Conservation (phyloP, 2,797 vertebrate genomes). For the Podargus strigoides region DNA sequence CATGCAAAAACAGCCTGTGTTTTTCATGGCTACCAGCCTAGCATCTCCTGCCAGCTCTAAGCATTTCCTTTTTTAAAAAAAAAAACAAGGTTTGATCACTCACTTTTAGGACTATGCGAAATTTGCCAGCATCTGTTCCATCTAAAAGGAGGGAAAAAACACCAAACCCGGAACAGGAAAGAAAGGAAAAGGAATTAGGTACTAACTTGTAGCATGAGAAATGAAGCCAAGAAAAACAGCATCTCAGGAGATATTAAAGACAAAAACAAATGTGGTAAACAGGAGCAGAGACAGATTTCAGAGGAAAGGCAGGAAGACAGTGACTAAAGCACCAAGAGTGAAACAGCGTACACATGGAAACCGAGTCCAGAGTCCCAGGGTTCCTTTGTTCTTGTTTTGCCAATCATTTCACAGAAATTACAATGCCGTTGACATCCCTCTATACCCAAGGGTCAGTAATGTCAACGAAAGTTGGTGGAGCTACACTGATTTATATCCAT, state of each 20-base stretch:
- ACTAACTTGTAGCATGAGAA: background rate
- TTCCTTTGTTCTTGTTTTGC: slow-evolving; percentile 41
- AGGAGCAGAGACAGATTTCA: slow-evolving; percentile 40
- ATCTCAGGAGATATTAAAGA: slow-evolving; percentile 1
- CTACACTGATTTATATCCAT: background rate
- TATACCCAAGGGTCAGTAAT: slow-evolving; percentile 13
- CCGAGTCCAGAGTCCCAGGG: background rate
- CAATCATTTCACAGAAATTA: slow-evolving; percentile 25
- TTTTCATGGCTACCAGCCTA: background rate
- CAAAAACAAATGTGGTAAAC: slow-evolving; percentile 7
- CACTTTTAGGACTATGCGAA: background rate
- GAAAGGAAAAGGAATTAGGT: slow-evolving; percentile 15
- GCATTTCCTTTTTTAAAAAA: background rate
- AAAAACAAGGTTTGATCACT: background rate
- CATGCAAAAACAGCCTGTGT: background rate
- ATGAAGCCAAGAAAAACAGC: slow-evolving; percentile 10
- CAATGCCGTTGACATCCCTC: background rate
- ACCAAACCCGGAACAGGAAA: background rate
- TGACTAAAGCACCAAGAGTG: slow-evolving; percentile 28
- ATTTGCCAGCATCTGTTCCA: slow-evolving; percentile 26
- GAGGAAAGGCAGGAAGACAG: slow-evolving; percentile 35
- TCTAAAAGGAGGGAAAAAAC: background rate
- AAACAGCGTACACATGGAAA: background rate
- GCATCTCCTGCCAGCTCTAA: slow-evolving; percentile 37
- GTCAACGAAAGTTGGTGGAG: slow-evolving; percentile 16